Evolutionary conservation across 2,113 vertebrate species (phyloP), one percentile per base, ranked within the genome.

Genomic region (Verasper variegatus): DNA sequence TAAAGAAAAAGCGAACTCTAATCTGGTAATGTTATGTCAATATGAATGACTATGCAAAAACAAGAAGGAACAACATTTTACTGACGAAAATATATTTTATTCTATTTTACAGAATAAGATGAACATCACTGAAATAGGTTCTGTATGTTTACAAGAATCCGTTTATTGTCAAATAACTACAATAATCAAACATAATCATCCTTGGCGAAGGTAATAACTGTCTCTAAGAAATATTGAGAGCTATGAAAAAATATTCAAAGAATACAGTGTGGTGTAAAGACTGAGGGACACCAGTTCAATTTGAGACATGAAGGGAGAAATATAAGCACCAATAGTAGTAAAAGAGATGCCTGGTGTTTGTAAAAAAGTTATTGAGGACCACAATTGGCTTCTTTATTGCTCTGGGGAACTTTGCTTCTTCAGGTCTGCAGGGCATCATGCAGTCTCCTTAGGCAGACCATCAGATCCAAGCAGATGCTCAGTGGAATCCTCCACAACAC

Each of bases 381-480:
- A 52, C 20, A 42, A 12, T 13, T 13, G 40, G 11, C 9, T 56
- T 70, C 11, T 17, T 70, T 71, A 58, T 69, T 77, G 35, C 55
- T 80, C 61, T 5, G 12, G 27, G 7, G 5, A 68, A 47, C n/a
- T 55, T 47, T 24, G n/a, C 24, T 49, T 12, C 0, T 59, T 68
- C 56, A 31, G 20, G 21, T 17, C 17, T 66, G 47, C 40, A 35
- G 40, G 47, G n/a, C 17, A 45, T 89, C 74, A 87, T 2, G 21
- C 27, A 1, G 7, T 87, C 52, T 78, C 73, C 77, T 90, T 91
- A 0, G 91, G 92, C 35, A 89, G 75, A 2, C 91, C 92, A 57
- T 91, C 84, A 69, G 82, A 68, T 74, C 78, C 86, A 61, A 93
- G 90, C 18, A 93, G 80, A 72, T 92, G 88, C 67, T 86, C 79